Evolutionary conservation across 2,888 invertebrate species (phyloP).

Genomic region (Phengaris arion): DNA sequence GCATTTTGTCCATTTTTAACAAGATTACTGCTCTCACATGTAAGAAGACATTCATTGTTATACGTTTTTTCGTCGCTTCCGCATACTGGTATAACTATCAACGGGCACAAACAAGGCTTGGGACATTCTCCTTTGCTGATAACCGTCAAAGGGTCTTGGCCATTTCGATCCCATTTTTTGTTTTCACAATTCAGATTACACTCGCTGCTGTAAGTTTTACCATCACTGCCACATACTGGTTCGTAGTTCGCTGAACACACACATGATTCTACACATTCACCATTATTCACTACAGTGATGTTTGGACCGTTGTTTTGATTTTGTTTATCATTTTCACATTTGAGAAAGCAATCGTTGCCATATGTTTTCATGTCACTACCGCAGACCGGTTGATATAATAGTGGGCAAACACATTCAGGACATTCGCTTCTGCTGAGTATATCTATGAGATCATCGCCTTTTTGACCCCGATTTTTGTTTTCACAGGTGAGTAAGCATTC

Average conservation of each 20-base stretch:
- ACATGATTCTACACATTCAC: conserved; percentile 35
- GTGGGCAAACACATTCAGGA: conserved; percentile 39
- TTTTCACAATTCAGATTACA: conserved; percentile 38
- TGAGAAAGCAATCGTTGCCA: conserved; percentile 40
- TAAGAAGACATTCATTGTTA: conserved; percentile 30
- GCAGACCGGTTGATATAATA: conserved; percentile 41
- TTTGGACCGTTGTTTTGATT: conserved; percentile 17
- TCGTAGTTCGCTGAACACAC: conserved; percentile 32
- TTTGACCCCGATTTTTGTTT: conserved; percentile 27
- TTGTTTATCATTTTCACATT: conserved; percentile 37
- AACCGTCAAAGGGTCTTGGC: conserved; percentile 22
- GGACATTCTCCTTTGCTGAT: conserved; percentile 30
- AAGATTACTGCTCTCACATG: conserved; percentile 19
- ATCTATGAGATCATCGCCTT: neutral
- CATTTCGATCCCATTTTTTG: conserved; percentile 18
- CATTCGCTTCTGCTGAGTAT: conserved; percentile 26
- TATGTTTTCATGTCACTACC: conserved; percentile 41
- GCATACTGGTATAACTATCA: conserved; percentile 36
- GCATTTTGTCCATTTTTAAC: conserved; percentile 10
- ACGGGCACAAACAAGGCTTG: conserved; percentile 34
- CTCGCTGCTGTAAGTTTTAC: conserved; percentile 37
- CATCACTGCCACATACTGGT: conserved; percentile 41
- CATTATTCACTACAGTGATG: conserved; percentile 24
- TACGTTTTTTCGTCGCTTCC: conserved; percentile 34
- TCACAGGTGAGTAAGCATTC: conserved; percentile 27